A percentile compares a stretch with the other conserved stretches of the same genome.
phyloP scores from a whole-genome alignment of 1,140 invertebrate species.

The Nymphalis io region DNA sequence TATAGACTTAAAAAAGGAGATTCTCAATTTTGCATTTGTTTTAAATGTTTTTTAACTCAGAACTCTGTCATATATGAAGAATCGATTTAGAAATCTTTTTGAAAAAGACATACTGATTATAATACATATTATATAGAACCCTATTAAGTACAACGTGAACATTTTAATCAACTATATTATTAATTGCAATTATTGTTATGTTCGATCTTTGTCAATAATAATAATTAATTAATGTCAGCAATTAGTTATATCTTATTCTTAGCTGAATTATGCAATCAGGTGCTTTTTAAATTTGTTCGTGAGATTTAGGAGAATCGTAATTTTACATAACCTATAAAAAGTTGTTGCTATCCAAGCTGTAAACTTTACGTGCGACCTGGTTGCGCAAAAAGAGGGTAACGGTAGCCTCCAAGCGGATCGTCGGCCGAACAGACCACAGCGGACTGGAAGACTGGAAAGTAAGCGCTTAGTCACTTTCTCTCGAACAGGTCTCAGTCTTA shows the following conservation, averaged over 20 bases:
- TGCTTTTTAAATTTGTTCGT: slow-evolving; percentile 1
- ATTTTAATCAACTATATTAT: too few species aligned
- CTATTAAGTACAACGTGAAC: too few species aligned
- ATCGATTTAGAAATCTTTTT: too few species aligned
- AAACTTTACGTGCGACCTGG: slow-evolving; percentile 59
- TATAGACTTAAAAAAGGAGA: too few species aligned
- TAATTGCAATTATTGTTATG: neutral
- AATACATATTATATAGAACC: too few species aligned
- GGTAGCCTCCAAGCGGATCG: slow-evolving; percentile 49
- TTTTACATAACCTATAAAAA: slow-evolving; percentile 40
- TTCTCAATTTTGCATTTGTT: too few species aligned
- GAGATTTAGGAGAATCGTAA: neutral
- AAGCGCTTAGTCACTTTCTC: slow-evolving; percentile 75
- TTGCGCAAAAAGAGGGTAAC: slow-evolving; percentile 64
- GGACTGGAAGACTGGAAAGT: slow-evolving; percentile 64
- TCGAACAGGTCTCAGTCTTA: slow-evolving; percentile 63
- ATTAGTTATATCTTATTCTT: slow-evolving; percentile 8
- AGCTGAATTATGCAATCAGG: slow-evolving; percentile 3
- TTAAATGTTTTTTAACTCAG: too few species aligned
- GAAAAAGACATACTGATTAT: too few species aligned
- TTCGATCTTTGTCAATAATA: neutral
- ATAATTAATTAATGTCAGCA: slow-evolving; percentile 6
- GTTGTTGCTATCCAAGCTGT: slow-evolving; percentile 41
- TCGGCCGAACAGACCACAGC: slow-evolving; percentile 22
- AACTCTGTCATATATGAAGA: too few species aligned